phyloP scores from a whole-genome alignment of 2,113 vertebrate species.

The Pangasianodon gigas region DNA sequence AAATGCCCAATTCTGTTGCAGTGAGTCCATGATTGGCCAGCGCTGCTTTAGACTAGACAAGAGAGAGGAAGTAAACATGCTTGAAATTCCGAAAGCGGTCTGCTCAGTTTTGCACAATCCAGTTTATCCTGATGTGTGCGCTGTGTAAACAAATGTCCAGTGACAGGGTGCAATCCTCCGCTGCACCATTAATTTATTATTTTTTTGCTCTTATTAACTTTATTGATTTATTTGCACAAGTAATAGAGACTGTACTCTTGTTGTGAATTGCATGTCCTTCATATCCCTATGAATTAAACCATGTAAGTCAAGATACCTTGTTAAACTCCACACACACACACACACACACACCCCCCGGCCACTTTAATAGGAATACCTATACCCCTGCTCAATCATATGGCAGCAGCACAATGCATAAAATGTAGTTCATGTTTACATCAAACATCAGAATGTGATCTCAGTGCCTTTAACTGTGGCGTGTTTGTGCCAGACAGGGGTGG shows the following conservation, averaged over 20 bases:
- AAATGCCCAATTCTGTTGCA: not conserved
- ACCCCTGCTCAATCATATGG: not conserved
- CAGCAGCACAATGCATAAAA: not conserved
- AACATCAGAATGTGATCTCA: not conserved
- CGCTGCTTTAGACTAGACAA: not conserved
- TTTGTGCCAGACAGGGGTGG: not conserved
- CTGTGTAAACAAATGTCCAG: no score
- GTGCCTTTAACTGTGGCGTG: not conserved
- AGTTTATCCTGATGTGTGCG: no score
- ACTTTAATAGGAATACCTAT: not conserved
- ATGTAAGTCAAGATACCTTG: not conserved
- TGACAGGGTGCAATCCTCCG: not conserved
- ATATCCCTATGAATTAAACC: not conserved
- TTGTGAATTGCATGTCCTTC: not conserved
- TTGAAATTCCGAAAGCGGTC: not conserved
- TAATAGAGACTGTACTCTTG: not conserved
- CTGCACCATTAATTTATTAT: not conserved
- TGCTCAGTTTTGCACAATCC: no score
- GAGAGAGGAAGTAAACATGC: not conserved
- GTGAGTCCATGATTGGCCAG: not conserved
- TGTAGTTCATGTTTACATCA: not conserved
- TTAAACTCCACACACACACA: not conserved
- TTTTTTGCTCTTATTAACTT: not conserved
- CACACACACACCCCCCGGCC: not conserved
- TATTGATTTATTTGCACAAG: not conserved